These are phyloP conservation scores for Zhuqinia jingwanae DNA, from an alignment of 2,888 invertebrate genomes.

Conservation along the genomic window DNA sequence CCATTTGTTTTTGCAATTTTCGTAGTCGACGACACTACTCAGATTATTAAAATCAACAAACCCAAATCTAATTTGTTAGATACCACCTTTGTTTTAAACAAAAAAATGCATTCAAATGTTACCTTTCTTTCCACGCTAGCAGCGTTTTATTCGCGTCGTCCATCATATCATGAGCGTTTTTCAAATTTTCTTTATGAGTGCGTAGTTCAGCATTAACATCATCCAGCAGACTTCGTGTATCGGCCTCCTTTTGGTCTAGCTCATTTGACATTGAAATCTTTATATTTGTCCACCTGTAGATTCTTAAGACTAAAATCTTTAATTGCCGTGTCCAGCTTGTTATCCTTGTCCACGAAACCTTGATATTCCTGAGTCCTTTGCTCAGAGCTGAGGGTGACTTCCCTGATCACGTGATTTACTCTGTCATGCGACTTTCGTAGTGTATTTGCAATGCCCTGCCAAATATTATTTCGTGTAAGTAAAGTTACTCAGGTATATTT, in stretches of 20 bases:
- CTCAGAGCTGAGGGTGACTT: slow-evolving; percentile 5
- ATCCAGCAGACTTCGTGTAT: background rate
- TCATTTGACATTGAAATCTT: background rate
- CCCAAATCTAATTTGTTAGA: too few relatives aligned
- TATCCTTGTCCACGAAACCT: background rate
- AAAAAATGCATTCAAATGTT: background rate
- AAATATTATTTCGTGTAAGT: background rate
- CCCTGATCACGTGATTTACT: slow-evolving; percentile 11
- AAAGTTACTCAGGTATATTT: too few relatives aligned
- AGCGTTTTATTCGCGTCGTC: background rate
- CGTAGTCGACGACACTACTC: too few relatives aligned
- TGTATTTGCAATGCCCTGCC: background rate
- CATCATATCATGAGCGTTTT: background rate
- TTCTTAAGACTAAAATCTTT: background rate
- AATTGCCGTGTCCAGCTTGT: background rate
- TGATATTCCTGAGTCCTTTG: background rate
- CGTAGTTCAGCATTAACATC: background rate
- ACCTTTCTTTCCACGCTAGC: background rate
- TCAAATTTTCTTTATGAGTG: background rate
- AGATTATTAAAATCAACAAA: too few relatives aligned
- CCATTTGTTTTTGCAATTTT: background rate
- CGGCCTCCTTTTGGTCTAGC: background rate
- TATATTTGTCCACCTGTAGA: background rate
- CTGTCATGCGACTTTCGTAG: background rate
- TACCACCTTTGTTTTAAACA: background rate